A percentile compares a stretch with the other conserved stretches of the same genome.
Conservation (phyloP, 92 coral and sea anemone species). For the Parazoanthus swiftii region DNA sequence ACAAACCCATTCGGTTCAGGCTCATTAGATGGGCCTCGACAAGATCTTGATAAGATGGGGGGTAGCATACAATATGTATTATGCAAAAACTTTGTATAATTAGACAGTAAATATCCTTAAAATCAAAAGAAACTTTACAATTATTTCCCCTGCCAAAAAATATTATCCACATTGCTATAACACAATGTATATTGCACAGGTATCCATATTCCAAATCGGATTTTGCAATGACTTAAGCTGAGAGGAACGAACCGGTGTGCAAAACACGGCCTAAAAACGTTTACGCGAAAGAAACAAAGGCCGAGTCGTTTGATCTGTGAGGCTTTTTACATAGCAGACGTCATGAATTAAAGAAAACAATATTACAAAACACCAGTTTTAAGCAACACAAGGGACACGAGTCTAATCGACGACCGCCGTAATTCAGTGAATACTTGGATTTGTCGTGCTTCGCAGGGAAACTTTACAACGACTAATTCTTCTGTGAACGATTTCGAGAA, state of each 20-base stretch:
- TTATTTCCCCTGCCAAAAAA: neutral
- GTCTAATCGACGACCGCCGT: neutral
- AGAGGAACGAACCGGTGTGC: neutral
- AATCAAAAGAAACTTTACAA: neutral
- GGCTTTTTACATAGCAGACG: neutral
- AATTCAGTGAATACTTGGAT: neutral
- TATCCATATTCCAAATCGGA: neutral
- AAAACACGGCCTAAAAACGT: neutral
- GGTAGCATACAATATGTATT: too few species aligned
- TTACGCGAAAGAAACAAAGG: neutral
- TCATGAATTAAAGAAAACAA: neutral
- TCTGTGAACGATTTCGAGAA: constrained; percentile 3
- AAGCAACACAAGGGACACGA: neutral
- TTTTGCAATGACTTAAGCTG: neutral
- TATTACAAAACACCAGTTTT: neutral
- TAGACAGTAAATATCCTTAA: neutral
- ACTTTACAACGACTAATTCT: neutral
- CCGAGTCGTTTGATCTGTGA: neutral
- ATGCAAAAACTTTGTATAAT: neutral
- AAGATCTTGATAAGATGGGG: neutral
- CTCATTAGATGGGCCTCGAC: constrained; percentile 8
- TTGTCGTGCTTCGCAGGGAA: neutral
- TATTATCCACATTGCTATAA: neutral
- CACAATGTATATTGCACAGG: neutral
- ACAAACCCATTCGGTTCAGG: constrained; percentile 15